These are phyloP conservation scores for Dryas iulia DNA, from an alignment of 1,140 invertebrate species.

Conservation along the genomic window DNA sequence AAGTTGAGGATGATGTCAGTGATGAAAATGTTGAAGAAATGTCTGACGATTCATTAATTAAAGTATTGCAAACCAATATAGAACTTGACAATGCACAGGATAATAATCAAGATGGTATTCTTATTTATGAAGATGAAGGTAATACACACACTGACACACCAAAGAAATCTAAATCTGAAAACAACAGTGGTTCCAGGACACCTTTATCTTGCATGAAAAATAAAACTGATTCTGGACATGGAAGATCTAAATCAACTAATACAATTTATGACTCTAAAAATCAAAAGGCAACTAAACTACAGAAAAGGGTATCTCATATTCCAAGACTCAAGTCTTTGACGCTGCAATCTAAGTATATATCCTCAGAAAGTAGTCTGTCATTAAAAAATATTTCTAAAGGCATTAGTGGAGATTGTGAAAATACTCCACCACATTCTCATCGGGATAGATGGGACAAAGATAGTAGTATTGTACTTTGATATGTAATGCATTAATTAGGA, in stretches of 20 bases:
- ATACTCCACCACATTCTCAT: slow-evolving; percentile 75
- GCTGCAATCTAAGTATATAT: slow-evolving; percentile 46
- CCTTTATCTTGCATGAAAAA: slow-evolving; percentile 75
- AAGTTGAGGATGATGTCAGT: slow-evolving; percentile 40
- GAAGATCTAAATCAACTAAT: slow-evolving; percentile 66
- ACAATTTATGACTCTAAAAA: slow-evolving; percentile 54
- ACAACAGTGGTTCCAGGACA: slow-evolving; percentile 59
- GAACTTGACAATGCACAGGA: slow-evolving; percentile 46
- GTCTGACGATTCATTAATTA: slow-evolving; percentile 70
- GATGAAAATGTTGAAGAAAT: slow-evolving; percentile 69
- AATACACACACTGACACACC: slow-evolving; percentile 50
- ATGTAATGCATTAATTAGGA: neutral
- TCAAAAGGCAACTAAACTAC: slow-evolving; percentile 42
- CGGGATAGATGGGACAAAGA: slow-evolving; percentile 77
- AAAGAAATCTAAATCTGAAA: slow-evolving; percentile 57
- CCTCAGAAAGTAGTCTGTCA: slow-evolving; percentile 56
- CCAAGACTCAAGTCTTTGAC: slow-evolving; percentile 64
- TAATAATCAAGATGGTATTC: slow-evolving; percentile 55
- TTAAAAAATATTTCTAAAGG: slow-evolving; percentile 57
- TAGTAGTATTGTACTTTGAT: slow-evolving; percentile 72
- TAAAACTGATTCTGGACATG: slow-evolving; percentile 55
- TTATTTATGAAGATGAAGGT: slow-evolving; percentile 72
- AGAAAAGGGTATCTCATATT: slow-evolving; percentile 65
- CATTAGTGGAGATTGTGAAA: slow-evolving; percentile 70
- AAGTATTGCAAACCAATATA: slow-evolving; percentile 63